Base-by-base conservation (phyloP, 2,797 vertebrate species). In the Menidia menidia region DNA sequence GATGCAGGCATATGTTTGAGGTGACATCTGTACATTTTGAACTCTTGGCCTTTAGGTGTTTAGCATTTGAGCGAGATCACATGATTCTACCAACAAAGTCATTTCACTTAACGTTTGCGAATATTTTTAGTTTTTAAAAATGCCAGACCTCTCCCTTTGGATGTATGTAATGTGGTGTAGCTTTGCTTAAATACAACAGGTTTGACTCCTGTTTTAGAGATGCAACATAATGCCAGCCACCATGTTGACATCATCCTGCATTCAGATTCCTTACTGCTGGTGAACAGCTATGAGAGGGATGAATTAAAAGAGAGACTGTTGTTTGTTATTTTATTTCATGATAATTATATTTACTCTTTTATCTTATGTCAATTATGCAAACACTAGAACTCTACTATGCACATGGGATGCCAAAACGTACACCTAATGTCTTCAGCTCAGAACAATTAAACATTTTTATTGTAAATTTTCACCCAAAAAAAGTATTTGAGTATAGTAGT, bases 1-100 rank as follows among this genome's bases (percentile, higher is more conserved):
- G 77, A 81, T 79, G 70, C 35, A 58, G 75, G 43, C 85, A 83
- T 88, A 85, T 89, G 86, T 80, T 73, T 57, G 56, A 53, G 8
- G 51, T 14, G 31, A 77, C 77, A 64, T 77, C 50, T 74, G 71
- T 65, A 83, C 71, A 77, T 18, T 1, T 62, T 81, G 66, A 60
- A 64, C 74, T 78, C 67, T 30, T 78, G 72, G 47, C 56, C 64
- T 68, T 30, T 54, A 63, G 60, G 32, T 61, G 69, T 58, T 66
- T 47, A 33, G 50, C 14, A 52, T 56, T 73, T 6, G 56, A 4
- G 16, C 39, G 30, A 69, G 30, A 56, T 32, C 61, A 75, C 54
- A 8, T 48, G 44, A 55, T 19, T 12, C 45, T 45, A 39, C 33
- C 42, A 59, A 47, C 32, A 47, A 19, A 42, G 15, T 42, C 0